Evolutionary conservation across 2,113 vertebrate species (phyloP), one percentile per base, ranked within the genome.

Genomic region (Aspidoscelis tigris): DNA sequence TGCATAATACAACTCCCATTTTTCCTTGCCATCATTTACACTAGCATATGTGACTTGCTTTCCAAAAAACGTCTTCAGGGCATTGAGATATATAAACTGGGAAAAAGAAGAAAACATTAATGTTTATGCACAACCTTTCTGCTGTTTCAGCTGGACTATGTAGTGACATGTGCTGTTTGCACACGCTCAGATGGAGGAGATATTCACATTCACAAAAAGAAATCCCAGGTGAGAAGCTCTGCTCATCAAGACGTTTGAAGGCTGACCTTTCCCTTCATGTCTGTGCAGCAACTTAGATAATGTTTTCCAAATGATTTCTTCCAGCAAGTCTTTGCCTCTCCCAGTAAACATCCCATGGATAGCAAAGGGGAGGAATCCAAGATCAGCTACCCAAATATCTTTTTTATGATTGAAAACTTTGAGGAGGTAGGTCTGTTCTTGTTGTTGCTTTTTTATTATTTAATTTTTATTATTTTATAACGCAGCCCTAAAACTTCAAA

Each of bases 341-440:
- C 99, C 6, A 99, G 98, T 84, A 99, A 99, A 79, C 97, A 99
- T 87, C 98, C 98, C 0, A 99, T 99, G 99, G 99, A 99, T 95
- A 99, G 98, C 93, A 99, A 99, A 89, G 99, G 99, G 47, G 98
- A 99, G 44, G 98, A 99, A 86, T 99, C 99, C 24, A 98, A 99
- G 95, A 99, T 99, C 95, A 99, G 99, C 95, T 99, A 99, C 92
- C 99, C 99, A 7, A 99, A 99, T 94, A 99, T 99, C 94, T 99
- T 99, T 96, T 99, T 99, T 94, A 99, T 99, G 99, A 99, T 99
- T 5, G 99, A 99, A 95, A 99, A 98, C 94, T 99, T 99, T 68
- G 99, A 99, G 90, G 99, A 99, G 98, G 99, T 99, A 89, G 91
- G 91, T 89, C 88, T 6, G 33, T 79, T 21, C 33, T 33, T 33